Percentiles rank a stretch among this genome's conserved stretches.
Conservation (phyloP, 2,113 vertebrate genomes). For the Crotophaga sulcirostris region DNA sequence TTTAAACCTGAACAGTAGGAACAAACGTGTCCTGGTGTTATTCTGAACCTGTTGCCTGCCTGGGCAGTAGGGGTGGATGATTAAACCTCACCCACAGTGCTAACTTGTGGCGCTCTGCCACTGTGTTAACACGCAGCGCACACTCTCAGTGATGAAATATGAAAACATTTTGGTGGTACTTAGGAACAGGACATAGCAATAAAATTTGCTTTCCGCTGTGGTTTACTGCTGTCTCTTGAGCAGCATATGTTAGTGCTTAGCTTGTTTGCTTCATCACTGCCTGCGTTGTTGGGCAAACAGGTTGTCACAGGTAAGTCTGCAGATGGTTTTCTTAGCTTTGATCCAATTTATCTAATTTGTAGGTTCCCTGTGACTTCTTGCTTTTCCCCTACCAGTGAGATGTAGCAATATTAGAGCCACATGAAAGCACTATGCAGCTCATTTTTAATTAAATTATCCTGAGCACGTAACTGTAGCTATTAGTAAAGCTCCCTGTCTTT, state of each 20-base stretch:
- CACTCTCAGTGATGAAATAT: not conserved
- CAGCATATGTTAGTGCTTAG: constrained; percentile 59
- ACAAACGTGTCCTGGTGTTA: not conserved
- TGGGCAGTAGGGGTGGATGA: not conserved
- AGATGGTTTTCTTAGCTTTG: constrained; percentile 45
- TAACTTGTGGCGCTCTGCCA: not conserved
- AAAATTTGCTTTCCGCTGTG: constrained; percentile 2
- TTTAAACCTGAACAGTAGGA: not conserved
- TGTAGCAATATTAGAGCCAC: not conserved
- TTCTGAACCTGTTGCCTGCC: not conserved
- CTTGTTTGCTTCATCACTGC: constrained; percentile 34
- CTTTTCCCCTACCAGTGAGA: not conserved
- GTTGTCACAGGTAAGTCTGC: constrained; percentile 63
- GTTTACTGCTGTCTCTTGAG: constrained; percentile 54
- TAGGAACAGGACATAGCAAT: not conserved
- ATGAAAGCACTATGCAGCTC: not conserved
- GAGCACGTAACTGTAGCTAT: constrained; percentile 11
- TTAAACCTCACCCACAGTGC: not conserved
- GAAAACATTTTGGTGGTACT: constrained; percentile 49
- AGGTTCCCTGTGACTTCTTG: not conserved
- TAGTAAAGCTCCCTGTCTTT: constrained; percentile 22
- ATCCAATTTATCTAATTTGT: not conserved
- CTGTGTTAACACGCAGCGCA: not conserved
- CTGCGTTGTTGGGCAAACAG: constrained; percentile 44
- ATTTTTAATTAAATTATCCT: constrained; percentile 34